Evolutionary conservation across 2,888 invertebrate genomes (phyloP).

Genomic region (Stenoptilia bipunctidactyla): DNA sequence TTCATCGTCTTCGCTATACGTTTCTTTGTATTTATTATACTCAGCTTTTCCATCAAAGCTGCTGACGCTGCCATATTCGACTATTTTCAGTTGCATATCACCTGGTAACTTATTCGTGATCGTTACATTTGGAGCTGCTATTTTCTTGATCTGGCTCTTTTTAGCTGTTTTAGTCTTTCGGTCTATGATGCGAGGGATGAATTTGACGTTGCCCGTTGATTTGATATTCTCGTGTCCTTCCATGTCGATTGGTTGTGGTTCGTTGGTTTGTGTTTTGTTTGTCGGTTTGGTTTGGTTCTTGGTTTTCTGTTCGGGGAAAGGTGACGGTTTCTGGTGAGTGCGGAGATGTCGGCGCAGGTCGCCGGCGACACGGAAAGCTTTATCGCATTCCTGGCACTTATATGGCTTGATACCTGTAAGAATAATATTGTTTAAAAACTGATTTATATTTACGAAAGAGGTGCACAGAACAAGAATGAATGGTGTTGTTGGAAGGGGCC

Average conservation of each 20-base stretch:
- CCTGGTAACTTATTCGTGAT: constrained; percentile 23
- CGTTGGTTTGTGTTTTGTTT: constrained; percentile 12
- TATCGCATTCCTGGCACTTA: constrained; percentile 81
- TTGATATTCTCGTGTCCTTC: background rate
- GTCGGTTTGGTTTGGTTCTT: constrained; percentile 14
- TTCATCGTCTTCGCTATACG: constrained; percentile 20
- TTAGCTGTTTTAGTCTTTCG: constrained; percentile 19
- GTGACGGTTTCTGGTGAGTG: constrained; percentile 71
- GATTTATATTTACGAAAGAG: too few species aligned
- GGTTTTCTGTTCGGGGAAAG: constrained; percentile 26
- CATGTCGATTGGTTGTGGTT: constrained; percentile 7
- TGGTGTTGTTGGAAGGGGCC: too few species aligned
- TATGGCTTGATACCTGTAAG: constrained; percentile 80
- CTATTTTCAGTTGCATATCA: too few species aligned
- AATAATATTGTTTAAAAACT: too few species aligned
- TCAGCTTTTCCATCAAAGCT: constrained; percentile 6
- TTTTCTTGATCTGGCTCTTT: constrained; percentile 22
- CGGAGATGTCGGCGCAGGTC: constrained; percentile 86
- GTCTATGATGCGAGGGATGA: constrained; percentile 13
- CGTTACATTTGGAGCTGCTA: constrained; percentile 43
- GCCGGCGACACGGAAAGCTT: constrained; percentile 85
- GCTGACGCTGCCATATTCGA: too few species aligned
- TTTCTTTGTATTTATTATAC: constrained; percentile 36
- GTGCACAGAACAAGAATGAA: too few species aligned
- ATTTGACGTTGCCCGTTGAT: constrained; percentile 14